phyloP scores from a whole-genome alignment of 2,888 invertebrate genomes.

The Dorcus parallelipipedus region DNA sequence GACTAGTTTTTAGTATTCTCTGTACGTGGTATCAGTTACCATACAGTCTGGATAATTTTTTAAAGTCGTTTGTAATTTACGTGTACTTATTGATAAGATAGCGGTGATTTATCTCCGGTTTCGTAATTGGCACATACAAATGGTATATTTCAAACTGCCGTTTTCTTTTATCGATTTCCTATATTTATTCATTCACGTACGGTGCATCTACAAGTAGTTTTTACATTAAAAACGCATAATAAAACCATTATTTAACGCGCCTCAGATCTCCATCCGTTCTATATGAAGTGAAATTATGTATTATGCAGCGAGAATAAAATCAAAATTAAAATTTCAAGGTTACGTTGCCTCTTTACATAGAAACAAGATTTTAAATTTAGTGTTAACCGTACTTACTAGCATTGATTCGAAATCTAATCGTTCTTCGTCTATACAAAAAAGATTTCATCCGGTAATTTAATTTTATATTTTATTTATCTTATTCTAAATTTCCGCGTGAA shows the following conservation, averaged over 20 bases:
- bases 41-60: neutral
- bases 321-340: conserved; percentile 11
- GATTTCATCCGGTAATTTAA: neutral
- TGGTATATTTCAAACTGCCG: neutral
- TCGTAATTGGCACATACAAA: neutral
- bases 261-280: neutral
- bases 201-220: neutral
- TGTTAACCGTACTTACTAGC: neutral
- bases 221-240: too few relatives aligned
- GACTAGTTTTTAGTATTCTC: too few relatives aligned
- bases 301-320: neutral
- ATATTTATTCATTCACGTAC: neutral
- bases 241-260: neutral
- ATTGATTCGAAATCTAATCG: neutral
- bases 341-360: conserved; percentile 11
- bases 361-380: conserved; percentile 13
- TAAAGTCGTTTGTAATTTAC: too few relatives aligned
- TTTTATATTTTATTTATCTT: neutral
- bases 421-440: neutral
- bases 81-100: too few relatives aligned
- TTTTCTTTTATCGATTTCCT: conserved; percentile 11
- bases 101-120: neutral
- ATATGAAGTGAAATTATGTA: neutral
- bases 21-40: neutral
- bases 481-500: neutral